Base-by-base conservation (phyloP, 2,797 vertebrate species). In the Pangasius sanitwongsei region DNA sequence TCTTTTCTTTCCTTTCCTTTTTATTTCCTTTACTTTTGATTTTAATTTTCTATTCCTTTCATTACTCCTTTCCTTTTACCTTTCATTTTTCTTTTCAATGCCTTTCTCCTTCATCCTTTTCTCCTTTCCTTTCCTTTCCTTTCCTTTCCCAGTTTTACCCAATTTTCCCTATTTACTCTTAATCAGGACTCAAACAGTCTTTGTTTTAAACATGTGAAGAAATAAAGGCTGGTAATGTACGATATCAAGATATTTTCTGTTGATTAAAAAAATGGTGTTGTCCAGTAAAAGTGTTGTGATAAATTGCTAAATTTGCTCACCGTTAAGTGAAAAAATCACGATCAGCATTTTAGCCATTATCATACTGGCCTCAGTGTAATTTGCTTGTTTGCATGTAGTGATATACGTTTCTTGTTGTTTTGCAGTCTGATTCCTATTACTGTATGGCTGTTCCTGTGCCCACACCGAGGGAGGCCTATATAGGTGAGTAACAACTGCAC, bases 361-460 rank as follows among this genome's bases (percentile, higher is more conserved):
- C 11, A 2, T 48, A 65, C 31, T 61, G 48, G 16, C 50, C 34
- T 57, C 57, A n/a, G 15, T 23, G 16, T 23, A 34, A 70, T 34
- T 72, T 37, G 28, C 41, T 53, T 20, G 63, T 84, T 69, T 69
- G 44, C 41, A 50, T 75, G 37, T 50, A 59, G 90, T 92, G 90
- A 87, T 92, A 31, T 55, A 31, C 11, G n/a, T 83, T 18, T 89
- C 3, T 92, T 92, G 41, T 80, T 86, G 20, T 67, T 41, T 94
- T 94, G 93, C 93, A 99, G 98, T 98, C 98, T 0, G 98, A 99
- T 94, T 97, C 97, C 23, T 99, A 99, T 95, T 94, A 98, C 91
- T 99, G 98, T 94, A 96, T 97, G 95, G 95, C 97, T 3, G 92
- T 97, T 94, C 95, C 95, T 70, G 94, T 98, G 89, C 98, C 98